These are phyloP conservation scores for Volucella zonaria DNA, from an alignment of 2,888 invertebrate species.

Conservation along the genomic window DNA sequence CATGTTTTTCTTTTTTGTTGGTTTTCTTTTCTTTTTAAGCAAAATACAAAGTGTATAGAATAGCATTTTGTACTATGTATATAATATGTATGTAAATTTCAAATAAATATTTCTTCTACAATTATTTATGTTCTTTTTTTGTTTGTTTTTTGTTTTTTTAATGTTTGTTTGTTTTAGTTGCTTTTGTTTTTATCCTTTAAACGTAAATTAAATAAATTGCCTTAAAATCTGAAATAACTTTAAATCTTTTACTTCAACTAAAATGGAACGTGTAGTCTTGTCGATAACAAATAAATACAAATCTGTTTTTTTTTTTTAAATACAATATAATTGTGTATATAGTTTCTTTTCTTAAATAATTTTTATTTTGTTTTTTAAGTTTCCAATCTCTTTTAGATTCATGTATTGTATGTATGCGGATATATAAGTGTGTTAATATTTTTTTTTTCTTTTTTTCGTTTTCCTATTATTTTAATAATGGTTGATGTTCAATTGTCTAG, in stretches of 20 bases:
- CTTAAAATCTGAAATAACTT: constrained; percentile 12
- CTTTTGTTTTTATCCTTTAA: constrained; percentile 14
- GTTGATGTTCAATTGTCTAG: constrained; percentile 21
- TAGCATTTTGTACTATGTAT: constrained; percentile 73
- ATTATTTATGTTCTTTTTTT: constrained; percentile 22
- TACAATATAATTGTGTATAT: constrained; percentile 31
- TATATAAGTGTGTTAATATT: constrained; percentile 9
- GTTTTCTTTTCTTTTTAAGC: constrained; percentile 58
- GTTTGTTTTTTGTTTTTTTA: constrained; percentile 11
- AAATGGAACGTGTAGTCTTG: constrained; percentile 69
- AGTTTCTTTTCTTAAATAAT: constrained; percentile 14
- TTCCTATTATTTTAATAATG: constrained; percentile 18
- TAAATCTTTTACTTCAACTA: constrained; percentile 42
- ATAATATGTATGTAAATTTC: constrained; percentile 73
- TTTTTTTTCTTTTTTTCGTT: background rate
- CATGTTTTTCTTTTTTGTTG: constrained; percentile 43
- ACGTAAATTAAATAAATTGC: constrained; percentile 21
- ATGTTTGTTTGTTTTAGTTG: constrained; percentile 22
- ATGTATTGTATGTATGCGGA: background rate
- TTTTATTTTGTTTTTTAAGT: constrained; percentile 3
- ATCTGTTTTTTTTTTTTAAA: constrained; percentile 43
- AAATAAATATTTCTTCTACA: constrained; percentile 71
- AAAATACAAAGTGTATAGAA: constrained; percentile 74
- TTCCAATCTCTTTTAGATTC: background rate
- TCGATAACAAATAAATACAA: constrained; percentile 66